Conservation (phyloP, 2,113 vertebrate species). For the Noturus placidus region DNA sequence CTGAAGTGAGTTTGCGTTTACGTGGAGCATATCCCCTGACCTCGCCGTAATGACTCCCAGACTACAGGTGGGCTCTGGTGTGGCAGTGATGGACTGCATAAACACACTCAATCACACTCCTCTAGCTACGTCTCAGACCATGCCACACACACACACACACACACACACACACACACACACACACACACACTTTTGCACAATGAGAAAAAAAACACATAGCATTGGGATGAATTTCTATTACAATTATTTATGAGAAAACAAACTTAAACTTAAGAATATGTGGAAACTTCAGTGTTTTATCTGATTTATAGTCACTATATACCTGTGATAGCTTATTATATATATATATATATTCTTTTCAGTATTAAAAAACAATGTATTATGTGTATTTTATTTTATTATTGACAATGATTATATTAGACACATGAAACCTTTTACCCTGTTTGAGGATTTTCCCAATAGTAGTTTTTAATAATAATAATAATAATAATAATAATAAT, state of each 20-base stretch:
- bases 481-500: no score
- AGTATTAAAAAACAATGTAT: background rate
- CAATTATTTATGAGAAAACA: background rate
- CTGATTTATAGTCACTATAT: background rate
- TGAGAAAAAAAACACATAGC: background rate
- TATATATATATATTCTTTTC: no score
- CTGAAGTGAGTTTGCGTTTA: conserved; percentile 97
- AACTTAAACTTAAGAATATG: background rate
- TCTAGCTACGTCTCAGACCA: conserved; percentile 28
- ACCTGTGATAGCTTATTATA: background rate
- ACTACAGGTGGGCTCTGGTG: conserved; percentile 92
- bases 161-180: background rate
- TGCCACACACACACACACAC: conserved; percentile 1
- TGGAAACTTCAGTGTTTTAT: no score
- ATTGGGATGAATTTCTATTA: background rate
- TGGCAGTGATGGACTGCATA: conserved; percentile 77
- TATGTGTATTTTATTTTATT: background rate
- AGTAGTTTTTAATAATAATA: background rate
- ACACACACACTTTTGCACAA: background rate
- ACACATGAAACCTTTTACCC: background rate
- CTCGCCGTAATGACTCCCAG: conserved; percentile 93
- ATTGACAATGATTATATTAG: background rate
- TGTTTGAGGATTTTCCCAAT: background rate
- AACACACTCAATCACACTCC: conserved; percentile 74
- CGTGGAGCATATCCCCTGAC: conserved; percentile 92